phyloP scores from a whole-genome alignment of 2,888 invertebrate species.

The Timema cristinae region DNA sequence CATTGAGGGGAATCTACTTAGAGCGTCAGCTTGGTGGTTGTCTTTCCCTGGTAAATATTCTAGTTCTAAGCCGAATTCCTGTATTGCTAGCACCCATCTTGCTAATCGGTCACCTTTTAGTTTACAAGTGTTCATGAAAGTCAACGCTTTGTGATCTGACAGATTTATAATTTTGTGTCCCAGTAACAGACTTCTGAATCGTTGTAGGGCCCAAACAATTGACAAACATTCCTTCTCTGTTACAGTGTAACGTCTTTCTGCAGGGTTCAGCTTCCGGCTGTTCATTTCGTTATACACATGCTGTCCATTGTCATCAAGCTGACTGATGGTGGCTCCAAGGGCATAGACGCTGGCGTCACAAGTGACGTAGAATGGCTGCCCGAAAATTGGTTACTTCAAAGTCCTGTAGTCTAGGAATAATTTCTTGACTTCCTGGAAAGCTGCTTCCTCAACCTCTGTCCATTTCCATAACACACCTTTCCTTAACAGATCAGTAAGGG shows the following conservation, averaged over 20 bases:
- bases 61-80: not conserved
- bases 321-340: conserved; percentile 27
- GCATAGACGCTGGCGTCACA: conserved; percentile 32
- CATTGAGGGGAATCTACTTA: not conserved
- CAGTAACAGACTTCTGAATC: not conserved
- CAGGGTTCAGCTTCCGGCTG: not conserved
- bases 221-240: conserved; percentile 6
- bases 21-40: not conserved
- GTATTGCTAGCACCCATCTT: not conserved
- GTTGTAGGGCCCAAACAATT: not conserved
- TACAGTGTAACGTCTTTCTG: not conserved
- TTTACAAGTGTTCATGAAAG: not conserved
- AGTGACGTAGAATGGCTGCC: conserved; percentile 23
- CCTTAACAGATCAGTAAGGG: too few species aligned
- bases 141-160: not conserved
- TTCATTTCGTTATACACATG: not conserved
- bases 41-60: not conserved
- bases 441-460: too few species aligned
- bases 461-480: too few species aligned
- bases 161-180: not conserved
- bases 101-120: not conserved
- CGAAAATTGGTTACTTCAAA: conserved; percentile 31
- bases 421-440: not conserved
- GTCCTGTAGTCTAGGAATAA: conserved; percentile 17
- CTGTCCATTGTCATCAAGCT: not conserved